Base-by-base conservation (phyloP, 1,140 invertebrate species). In the Chelonus insularis region DNA sequence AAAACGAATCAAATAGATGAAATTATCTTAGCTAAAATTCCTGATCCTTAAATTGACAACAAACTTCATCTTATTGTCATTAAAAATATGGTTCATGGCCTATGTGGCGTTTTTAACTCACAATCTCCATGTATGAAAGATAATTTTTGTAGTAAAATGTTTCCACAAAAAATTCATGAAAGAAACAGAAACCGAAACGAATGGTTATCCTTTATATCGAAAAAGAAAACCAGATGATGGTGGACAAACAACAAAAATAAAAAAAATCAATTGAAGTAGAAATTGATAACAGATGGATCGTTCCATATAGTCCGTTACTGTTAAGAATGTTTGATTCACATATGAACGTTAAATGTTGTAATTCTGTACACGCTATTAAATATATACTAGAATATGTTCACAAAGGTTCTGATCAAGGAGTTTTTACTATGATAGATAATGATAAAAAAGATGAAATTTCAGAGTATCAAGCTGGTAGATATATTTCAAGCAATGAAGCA, bases 21-120 rank as follows among this genome's bases (percentile, higher is more conserved):
- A 23, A 66, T 84, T 7, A 82, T 86, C 62, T 82, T 61, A 39
- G 84, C 82, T 3, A 83, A 86, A 79, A 80, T 87, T 62, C 83
- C 85, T 34, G 76, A 86, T 78, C 55, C 55, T 21, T 45, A 65
- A 25, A 70, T 14, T 55, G 78, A 86, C 72, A 73, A 69, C 66
- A 14, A 56, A 23, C 63, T 85, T 14, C 73, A 70, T 75, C 70
- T 74, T 65, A 56, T 65, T 55, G 64, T 76, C 62, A 72, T 67
- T 57, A 77, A 69, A 71, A 72, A 67, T 60, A 71, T 72, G 74
- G 70, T 76, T 68, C 71, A 73, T 71, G 69, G 75, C 34, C 73
- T 73, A 32, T 75, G 75, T 62, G 72, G 76, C 32, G 12, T 23
- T 39, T 11, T 75, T 1, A 82, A 80, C 51, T 6, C 0, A 0